Percentiles rank a stretch among this genome's conserved stretches.
Evolutionary conservation across 2,113 vertebrate species (phyloP).

Genomic region (Notarius lentiginosus): DNA sequence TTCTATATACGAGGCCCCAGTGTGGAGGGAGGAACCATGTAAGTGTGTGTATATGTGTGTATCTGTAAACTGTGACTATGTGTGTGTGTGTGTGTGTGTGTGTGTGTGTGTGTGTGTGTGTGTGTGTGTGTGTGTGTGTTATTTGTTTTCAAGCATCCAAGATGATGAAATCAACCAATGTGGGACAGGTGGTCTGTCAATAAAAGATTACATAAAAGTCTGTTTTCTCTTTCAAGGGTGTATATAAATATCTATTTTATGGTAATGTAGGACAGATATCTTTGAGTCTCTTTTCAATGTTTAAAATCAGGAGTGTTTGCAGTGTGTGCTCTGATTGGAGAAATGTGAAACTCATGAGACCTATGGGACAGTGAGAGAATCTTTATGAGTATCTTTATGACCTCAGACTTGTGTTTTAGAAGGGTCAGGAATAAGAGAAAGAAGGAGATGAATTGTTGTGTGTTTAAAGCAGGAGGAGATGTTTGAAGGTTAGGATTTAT

Average conservation of each 20-base stretch:
- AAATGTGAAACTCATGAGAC: conserved; percentile 31
- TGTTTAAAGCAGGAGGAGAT: neutral
- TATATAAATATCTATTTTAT: neutral
- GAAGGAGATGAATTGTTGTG: neutral
- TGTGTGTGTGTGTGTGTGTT: neutral
- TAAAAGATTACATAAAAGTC: conserved; percentile 18
- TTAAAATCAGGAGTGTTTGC: conserved; percentile 43
- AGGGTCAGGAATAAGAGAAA: neutral
- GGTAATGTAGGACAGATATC: too few relatives aligned
- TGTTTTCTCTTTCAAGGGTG: neutral
- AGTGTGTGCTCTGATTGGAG: conserved; percentile 27
- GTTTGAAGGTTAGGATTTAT: neutral
- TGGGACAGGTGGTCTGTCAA: neutral
- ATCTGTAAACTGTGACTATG: conserved; percentile 51
- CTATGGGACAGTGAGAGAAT: conserved; percentile 9
- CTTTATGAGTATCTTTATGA: neutral
- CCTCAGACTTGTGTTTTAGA: neutral
- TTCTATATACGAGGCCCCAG: conserved; percentile 94
- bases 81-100: conserved; percentile 46
- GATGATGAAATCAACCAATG: neutral
- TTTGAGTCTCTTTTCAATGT: neutral
- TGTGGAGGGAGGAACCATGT: conserved; percentile 89
- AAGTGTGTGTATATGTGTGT: conserved; percentile 60
- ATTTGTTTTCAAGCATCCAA: conserved; percentile 71
- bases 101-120: conserved; percentile 1